These are phyloP conservation scores for Tricholauxania praeusta DNA, from an alignment of 2,888 invertebrate species.

Conservation along the genomic window DNA sequence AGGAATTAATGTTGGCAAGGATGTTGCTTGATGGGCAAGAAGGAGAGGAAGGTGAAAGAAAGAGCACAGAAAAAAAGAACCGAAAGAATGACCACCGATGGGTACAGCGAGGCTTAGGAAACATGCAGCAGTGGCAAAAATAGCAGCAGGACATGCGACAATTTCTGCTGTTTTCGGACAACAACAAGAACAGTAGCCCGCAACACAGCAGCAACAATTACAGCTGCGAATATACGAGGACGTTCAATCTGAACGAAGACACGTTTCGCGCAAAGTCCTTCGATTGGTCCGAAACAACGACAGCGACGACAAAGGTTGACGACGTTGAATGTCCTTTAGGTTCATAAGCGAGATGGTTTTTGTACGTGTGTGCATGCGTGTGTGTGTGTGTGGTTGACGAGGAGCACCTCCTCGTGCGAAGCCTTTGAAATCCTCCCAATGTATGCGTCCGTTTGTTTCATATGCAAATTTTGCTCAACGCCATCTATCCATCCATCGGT, in stretches of 20 bases:
- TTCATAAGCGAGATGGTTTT: neutral
- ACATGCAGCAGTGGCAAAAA: slow-evolving; percentile 6
- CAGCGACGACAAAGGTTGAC: slow-evolving; percentile 17
- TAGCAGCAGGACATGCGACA: neutral
- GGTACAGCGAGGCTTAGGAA: slow-evolving; percentile 1
- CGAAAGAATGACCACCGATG: neutral
- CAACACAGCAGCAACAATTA: slow-evolving; percentile 7
- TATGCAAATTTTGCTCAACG: slow-evolving; percentile 27
- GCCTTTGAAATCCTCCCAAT: neutral
- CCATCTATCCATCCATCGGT: slow-evolving; percentile 18
- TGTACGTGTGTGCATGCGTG: neutral
- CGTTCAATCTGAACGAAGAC: slow-evolving; percentile 40
- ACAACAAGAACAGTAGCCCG: slow-evolving; percentile 26
- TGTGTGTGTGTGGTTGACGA: neutral
- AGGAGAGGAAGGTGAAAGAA: slow-evolving; percentile 9
- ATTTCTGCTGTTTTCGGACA: slow-evolving; percentile 23
- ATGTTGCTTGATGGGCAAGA: neutral
- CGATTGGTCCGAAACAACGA: slow-evolving; percentile 39
- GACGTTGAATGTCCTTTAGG: slow-evolving; percentile 19
- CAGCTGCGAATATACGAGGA: slow-evolving; percentile 7
- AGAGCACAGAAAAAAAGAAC: neutral
- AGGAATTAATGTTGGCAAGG: neutral
- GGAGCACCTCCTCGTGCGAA: too few species aligned
- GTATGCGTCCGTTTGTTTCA: slow-evolving; percentile 8
- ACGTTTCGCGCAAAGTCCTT: slow-evolving; percentile 42